A percentile compares a stretch with the other conserved stretches of the same genome.
Conservation (phyloP, 2,888 invertebrate genomes). For the Gandaritis pyraliata region DNA sequence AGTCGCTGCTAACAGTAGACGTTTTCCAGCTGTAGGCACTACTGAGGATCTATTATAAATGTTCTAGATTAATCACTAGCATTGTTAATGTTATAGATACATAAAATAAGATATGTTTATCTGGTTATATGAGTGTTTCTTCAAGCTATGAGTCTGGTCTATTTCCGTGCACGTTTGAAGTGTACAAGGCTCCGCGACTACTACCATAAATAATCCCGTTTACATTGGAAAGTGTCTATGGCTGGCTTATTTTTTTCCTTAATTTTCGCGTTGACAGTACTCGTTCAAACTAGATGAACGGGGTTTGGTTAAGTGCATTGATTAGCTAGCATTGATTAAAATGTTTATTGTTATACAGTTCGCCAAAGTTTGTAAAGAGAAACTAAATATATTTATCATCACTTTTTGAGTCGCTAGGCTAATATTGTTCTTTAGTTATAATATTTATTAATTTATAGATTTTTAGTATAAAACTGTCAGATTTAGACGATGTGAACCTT, state of each 20-base stretch:
- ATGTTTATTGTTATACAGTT: slow-evolving; percentile 75
- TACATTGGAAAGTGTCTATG: slow-evolving; percentile 29
- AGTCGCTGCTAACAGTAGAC: slow-evolving; percentile 24
- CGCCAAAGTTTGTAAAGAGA: slow-evolving; percentile 77
- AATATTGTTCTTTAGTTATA: slow-evolving; percentile 58
- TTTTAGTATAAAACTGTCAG: slow-evolving; percentile 43
- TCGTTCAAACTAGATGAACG: slow-evolving; percentile 41
- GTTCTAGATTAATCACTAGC: slow-evolving; percentile 32
- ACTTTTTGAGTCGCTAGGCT: slow-evolving; percentile 72
- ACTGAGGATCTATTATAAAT: slow-evolving; percentile 32
- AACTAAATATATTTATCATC: slow-evolving; percentile 72
- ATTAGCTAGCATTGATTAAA: slow-evolving; percentile 51
- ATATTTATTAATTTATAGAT: slow-evolving; percentile 55
- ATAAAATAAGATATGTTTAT: slow-evolving; percentile 18
- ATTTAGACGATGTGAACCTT: slow-evolving; percentile 55
- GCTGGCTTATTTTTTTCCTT: slow-evolving; percentile 28
- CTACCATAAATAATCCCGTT: slow-evolving; percentile 5
- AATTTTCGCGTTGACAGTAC: slow-evolving; percentile 34
- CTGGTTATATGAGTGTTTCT: slow-evolving; percentile 28
- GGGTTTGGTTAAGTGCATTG: slow-evolving; percentile 44
- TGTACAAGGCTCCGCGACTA: neutral
- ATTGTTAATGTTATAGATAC: slow-evolving; percentile 21
- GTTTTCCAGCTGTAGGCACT: slow-evolving; percentile 31
- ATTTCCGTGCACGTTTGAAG: slow-evolving; percentile 2
- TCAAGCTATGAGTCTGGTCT: slow-evolving; percentile 23